Evolutionary conservation across 2,888 invertebrate genomes (phyloP).

Genomic region (Apamea sordens): DNA sequence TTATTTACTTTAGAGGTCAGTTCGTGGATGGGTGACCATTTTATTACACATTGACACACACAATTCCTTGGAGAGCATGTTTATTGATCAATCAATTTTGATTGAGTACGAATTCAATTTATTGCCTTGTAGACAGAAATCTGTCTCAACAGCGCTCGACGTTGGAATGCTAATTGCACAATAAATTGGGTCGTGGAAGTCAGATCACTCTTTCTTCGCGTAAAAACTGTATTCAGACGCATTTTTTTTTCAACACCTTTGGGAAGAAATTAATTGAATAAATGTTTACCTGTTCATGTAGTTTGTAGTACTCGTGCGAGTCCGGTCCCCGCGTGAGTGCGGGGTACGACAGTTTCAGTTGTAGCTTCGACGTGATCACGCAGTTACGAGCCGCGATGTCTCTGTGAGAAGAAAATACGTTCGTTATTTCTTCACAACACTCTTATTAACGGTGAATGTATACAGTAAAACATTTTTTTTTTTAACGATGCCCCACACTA

Average conservation of each 20-base stretch:
- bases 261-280: neutral
- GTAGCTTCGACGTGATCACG: slow-evolving; percentile 94
- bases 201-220: neutral
- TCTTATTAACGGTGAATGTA: too few species aligned
- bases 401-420: slow-evolving; percentile 71
- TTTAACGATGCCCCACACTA: too few species aligned
- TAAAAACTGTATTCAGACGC: neutral
- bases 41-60: too few species aligned
- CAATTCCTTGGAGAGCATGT: too few species aligned
- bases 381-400: slow-evolving; percentile 98
- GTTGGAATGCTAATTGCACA: neutral
- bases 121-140: neutral
- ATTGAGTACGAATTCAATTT: neutral
- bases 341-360: slow-evolving; percentile 95
- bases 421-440: neutral
- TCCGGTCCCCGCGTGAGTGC: slow-evolving; percentile 96
- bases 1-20: too few species aligned
- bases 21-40: too few species aligned
- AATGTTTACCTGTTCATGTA: slow-evolving; percentile 93
- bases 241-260: neutral
- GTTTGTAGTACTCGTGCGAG: slow-evolving; percentile 96
- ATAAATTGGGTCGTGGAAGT: neutral
- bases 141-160: neutral
- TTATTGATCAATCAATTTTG: too few species aligned
- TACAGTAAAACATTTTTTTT: too few species aligned